A percentile compares a stretch with the other conserved stretches of the same genome.
Evolutionary conservation across 2,113 vertebrate genomes (phyloP).

Genomic region (Chaetodon auriga): DNA sequence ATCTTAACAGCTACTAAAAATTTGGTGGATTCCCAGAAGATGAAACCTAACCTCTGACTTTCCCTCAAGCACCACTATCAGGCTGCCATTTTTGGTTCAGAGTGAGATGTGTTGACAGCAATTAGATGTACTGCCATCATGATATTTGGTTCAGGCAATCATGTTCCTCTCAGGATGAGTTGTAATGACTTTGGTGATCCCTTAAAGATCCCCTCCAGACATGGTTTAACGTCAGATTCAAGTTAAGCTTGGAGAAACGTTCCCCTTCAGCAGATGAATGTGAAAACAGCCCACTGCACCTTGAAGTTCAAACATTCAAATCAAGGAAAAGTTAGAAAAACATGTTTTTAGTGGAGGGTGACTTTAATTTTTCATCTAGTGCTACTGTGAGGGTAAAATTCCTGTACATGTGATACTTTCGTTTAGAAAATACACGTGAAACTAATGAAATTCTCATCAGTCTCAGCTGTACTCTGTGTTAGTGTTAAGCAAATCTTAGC

Average conservation of each 20-base stretch:
- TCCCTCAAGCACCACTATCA: neutral
- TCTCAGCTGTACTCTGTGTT: too few species aligned
- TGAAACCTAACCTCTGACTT: neutral
- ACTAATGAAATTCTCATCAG: neutral
- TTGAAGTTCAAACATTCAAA: neutral
- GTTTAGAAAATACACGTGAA: neutral
- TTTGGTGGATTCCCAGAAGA: neutral
- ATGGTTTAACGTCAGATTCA: neutral
- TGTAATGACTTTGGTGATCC: neutral
- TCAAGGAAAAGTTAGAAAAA: neutral
- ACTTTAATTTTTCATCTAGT: neutral
- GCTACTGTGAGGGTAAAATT: too few species aligned
- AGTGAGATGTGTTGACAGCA: neutral
- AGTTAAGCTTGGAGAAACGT: neutral
- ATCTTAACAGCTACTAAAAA: neutral
- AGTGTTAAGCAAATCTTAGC: too few species aligned
- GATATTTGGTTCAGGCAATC: neutral
- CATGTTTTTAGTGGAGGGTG: neutral
- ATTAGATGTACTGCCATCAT: neutral
- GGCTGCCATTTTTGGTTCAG: neutral
- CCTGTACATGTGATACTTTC: too few species aligned
- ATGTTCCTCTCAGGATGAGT: neutral
- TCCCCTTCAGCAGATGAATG: neutral
- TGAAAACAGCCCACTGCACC: neutral
- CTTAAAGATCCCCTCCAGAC: neutral